Evolutionary conservation across 2,113 vertebrate species (phyloP).

Genomic region (Lates calcarifer): DNA sequence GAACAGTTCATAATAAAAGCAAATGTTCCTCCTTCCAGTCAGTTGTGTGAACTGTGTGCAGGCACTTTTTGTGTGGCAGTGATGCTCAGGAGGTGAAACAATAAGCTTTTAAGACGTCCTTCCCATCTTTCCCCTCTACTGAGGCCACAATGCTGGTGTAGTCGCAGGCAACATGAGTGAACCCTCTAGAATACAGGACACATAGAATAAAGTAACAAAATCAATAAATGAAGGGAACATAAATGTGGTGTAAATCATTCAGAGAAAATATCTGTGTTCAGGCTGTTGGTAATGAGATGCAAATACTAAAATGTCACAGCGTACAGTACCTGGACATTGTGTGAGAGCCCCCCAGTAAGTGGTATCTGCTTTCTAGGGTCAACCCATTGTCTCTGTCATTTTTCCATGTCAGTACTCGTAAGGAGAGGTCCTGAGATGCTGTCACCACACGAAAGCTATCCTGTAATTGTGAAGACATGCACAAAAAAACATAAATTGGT

Average conservation of each 20-base stretch:
- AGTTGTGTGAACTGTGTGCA: constrained; percentile 9
- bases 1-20: constrained; percentile 49
- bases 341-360: constrained; percentile 84
- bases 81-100: constrained; percentile 77
- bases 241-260: neutral
- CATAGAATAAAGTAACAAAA: neutral
- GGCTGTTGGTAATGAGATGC: neutral
- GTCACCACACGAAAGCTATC: constrained; percentile 84
- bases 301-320: neutral
- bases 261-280: neutral
- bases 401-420: constrained; percentile 80
- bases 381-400: constrained; percentile 69
- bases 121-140: constrained; percentile 76
- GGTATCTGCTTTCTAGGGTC: constrained; percentile 81
- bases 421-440: constrained; percentile 85
- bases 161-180: constrained; percentile 82
- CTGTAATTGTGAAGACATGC: constrained; percentile 59
- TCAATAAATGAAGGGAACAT: neutral
- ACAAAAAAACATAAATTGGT: neutral
- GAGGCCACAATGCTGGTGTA: constrained; percentile 84
- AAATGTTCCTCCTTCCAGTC: constrained; percentile 14
- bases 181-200: constrained; percentile 73
- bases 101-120: constrained; percentile 84
- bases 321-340: constrained; percentile 80
- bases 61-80: neutral